Percentiles rank a stretch among this genome's conserved stretches.
Evolutionary conservation across 2,797 vertebrate genomes (phyloP).

Genomic region (Psittacula derbiana): DNA sequence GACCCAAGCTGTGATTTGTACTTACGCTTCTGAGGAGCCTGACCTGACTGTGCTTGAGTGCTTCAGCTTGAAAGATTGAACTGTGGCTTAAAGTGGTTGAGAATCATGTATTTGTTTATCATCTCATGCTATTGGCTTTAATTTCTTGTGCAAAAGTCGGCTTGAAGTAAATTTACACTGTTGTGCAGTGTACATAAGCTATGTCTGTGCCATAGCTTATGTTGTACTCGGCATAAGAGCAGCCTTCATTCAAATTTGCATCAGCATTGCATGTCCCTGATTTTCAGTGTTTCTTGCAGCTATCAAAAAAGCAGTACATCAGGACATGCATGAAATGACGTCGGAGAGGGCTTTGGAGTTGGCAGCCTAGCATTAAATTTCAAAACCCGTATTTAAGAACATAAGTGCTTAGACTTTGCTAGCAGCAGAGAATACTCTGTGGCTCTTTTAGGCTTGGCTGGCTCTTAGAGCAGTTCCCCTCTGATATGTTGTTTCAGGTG

Average conservation of each 20-base stretch:
- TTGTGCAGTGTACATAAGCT: not conserved
- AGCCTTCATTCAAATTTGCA: not conserved
- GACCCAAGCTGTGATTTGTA: not conserved
- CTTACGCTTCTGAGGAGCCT: not conserved
- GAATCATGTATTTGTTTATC: not conserved
- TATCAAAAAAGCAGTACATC: not conserved
- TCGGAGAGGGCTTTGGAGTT: not conserved
- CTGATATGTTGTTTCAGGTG: not conserved
- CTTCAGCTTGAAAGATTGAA: not conserved
- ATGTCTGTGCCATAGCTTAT: not conserved
- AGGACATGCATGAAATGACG: not conserved
- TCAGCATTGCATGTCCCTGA: fast-evolving
- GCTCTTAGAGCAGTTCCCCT: not conserved
- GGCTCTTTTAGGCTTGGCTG: not conserved
- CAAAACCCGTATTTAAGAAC: not conserved
- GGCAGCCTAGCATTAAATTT: not conserved
- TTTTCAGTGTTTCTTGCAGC: not conserved
- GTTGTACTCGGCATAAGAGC: not conserved
- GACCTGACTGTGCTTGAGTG: not conserved
- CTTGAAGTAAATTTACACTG: not conserved
- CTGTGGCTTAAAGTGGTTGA: not conserved
- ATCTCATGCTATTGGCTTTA: not conserved
- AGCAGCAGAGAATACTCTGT: not conserved
- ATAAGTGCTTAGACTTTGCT: not conserved
- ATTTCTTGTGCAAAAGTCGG: not conserved